Evolutionary conservation across 1,140 invertebrate species (phyloP), one percentile per base, ranked within the genome.

Genomic region (Triops cancriformis): DNA sequence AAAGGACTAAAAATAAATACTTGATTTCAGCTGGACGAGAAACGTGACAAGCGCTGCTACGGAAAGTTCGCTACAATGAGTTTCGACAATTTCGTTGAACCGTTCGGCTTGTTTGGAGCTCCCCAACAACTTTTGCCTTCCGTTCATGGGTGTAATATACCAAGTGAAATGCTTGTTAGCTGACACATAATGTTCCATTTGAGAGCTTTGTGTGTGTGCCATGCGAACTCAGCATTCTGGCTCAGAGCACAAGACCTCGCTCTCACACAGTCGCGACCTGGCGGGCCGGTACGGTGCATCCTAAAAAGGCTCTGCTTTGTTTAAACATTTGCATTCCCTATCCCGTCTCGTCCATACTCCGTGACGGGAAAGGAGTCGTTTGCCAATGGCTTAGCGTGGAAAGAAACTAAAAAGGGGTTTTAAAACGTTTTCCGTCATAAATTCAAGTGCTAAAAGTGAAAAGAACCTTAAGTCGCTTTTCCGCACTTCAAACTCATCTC

Each of bases 141-240:
- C 51, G 51, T 64, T 64, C 51, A 64, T 64, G 51, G n/a, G 51
- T 64, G 51, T 23, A 64, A 64, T 64, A 64, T 64, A 23, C 51
- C 51, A 64, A 64, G 51, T 64, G 51, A 64, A 64, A 64, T 64
- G 51, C 51, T 64, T 64, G 51, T 64, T 64, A 64, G 51, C 51
- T 64, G 51, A 64, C 51, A 64, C 51, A 23, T 64, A 64, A 64
- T 64, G 51, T n/a, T 64, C 51, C 51, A 64, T 64, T n/a, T 64
- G 51, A 23, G 51, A 64, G 51, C 51, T n/a, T 64, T 23, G 51
- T 64, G 14, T 64, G 23, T 37, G n/a, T 64, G 51, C 51, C 51
- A 64, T 64, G 51, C 51, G 51, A 14, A 64, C 51, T 64, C 51
- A 64, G 51, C 51, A 64, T 64, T 64, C 51, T 64, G 51, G 51